Conservation (phyloP, 2,797 vertebrate genomes). For the Xiphophorus birchmanni region DNA sequence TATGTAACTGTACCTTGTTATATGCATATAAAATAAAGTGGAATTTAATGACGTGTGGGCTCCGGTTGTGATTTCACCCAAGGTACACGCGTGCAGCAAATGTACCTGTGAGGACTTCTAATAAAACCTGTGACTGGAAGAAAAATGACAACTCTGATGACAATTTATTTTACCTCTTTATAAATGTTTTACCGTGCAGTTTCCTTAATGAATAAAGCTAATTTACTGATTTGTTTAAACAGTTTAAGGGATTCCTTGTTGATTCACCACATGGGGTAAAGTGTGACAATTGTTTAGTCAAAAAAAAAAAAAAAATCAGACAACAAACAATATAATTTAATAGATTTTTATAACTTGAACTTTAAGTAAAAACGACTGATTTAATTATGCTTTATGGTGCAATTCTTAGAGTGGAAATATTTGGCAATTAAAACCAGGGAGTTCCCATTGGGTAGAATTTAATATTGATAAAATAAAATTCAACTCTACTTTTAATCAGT, state of each 20-base stretch:
- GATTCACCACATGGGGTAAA: neutral
- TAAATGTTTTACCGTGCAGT: neutral
- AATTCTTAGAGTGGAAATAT: too few species aligned
- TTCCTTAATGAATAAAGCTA: neutral
- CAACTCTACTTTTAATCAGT: too few species aligned
- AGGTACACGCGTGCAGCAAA: neutral
- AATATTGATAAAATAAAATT: too few species aligned
- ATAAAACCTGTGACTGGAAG: neutral
- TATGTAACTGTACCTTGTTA: slow-evolving; percentile 71
- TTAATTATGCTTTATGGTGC: too few species aligned
- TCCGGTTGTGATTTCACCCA: slow-evolving; percentile 51
- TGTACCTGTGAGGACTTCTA: neutral
- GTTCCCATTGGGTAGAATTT: too few species aligned
- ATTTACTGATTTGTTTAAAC: neutral
- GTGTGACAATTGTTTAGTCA: too few species aligned
- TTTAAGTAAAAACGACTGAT: too few species aligned
- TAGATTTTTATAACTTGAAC: too few species aligned
- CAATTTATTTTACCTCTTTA: too few species aligned
- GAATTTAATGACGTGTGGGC: slow-evolving; percentile 54
- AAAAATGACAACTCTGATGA: neutral
- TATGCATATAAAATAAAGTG: slow-evolving; percentile 80
- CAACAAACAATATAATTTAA: too few species aligned
- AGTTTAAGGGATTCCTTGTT: neutral
- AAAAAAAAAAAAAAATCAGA: too few species aligned
- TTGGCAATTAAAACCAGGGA: too few species aligned